Evolutionary conservation across 2,113 vertebrate genomes (phyloP).

Genomic region (Pseudois nayaur): DNA sequence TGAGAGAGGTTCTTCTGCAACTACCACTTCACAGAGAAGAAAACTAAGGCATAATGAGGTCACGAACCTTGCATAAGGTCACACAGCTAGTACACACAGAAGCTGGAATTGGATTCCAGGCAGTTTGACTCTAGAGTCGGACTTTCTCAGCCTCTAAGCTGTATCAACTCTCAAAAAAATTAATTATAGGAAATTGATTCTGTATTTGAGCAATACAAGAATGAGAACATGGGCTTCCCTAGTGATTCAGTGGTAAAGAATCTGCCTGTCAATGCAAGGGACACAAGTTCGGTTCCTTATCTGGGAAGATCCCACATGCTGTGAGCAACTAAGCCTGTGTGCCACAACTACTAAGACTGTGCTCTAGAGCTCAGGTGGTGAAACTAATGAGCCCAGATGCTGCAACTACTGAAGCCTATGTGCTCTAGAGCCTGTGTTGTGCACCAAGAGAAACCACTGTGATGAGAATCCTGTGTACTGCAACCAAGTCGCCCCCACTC

Average conservation of each 20-base stretch:
- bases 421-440: neutral
- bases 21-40: neutral
- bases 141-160: neutral
- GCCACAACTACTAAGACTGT: neutral
- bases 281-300: neutral
- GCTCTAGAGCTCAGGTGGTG: neutral
- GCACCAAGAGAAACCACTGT: neutral
- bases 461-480: neutral
- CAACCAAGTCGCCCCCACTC: neutral
- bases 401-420: neutral
- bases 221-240: neutral
- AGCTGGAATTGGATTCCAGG: neutral
- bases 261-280: neutral
- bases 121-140: neutral
- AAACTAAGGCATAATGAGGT: neutral
- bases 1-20: neutral
- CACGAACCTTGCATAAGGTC: neutral
- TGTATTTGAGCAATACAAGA: neutral
- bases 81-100: neutral
- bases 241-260: neutral
- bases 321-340: neutral
- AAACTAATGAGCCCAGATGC: neutral
- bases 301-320: neutral
- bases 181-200: neutral
- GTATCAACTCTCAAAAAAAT: neutral